Evolutionary conservation across 2,797 vertebrate species (phyloP), one percentile per base, ranked within the genome.

Genomic region (Anabas testudineus): DNA sequence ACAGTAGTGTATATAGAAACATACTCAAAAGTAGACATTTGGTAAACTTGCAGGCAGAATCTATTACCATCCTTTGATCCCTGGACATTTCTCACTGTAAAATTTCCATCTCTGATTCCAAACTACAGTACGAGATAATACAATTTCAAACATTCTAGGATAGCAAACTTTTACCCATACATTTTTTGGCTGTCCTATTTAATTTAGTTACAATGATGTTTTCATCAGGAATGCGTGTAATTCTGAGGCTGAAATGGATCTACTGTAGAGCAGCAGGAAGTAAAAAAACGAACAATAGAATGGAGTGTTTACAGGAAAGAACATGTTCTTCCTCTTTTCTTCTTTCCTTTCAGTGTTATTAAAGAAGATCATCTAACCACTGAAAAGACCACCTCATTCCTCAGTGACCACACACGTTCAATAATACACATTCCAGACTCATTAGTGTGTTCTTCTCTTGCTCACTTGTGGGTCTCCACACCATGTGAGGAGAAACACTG

Each of bases 381-480:
- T 22, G 43, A 67, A 37, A 30, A 43, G 43, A 49, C 41, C 19
- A 4, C 13, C 15, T 67, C 36, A 32, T 78, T 45, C 62, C 36
- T 53, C 45, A 39, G 67, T 51, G 49, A 69, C 56, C 63, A 18
- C 61, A 59, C 42, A 32, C 26, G 51, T 53, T 71, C 68, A 59
- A 9, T 34, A 57, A 32, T 9, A 74, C 43, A 46, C 51, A 49
- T 43, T 68, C 64, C 59, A 26, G 45, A 28, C 36, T 56, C 51
- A 42, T 63, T 26, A 42, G 24, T 36, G 52, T 26, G 46, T 34
- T 71, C 63, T 53, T 18, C 24, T 58, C 65, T 18, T 3, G 43
- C 42, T 71, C 67, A 34, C 19, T 57, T 62, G 49, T 37, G 60
- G 42, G 41, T 57, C 61, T 56, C 51, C 37, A 3, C 51, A 62